Evolutionary conservation across 2,888 invertebrate species (phyloP).

Genomic region (Drosophila anomelani): DNA sequence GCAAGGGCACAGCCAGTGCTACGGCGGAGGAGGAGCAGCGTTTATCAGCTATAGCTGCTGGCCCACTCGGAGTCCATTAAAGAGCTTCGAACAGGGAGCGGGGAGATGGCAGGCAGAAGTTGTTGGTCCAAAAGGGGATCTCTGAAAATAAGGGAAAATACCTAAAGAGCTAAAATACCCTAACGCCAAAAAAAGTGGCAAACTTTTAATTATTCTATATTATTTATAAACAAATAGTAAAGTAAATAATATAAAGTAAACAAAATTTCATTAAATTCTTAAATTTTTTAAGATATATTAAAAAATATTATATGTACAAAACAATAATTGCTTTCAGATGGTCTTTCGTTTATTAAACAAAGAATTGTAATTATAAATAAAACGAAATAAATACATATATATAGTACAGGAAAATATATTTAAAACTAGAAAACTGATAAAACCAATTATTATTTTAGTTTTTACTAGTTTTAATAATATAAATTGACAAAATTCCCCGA

Average conservation of each 20-base stretch:
- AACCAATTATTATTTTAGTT: too few species aligned
- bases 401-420: too few species aligned
- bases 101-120: neutral
- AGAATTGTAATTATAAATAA: too few species aligned
- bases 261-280: neutral
- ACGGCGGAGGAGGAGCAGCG: slow-evolving; percentile 2
- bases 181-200: neutral
- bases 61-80: slow-evolving; percentile 7
- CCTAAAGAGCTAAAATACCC: neutral
- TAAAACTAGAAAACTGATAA: too few species aligned
- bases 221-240: neutral
- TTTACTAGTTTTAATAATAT: too few species aligned
- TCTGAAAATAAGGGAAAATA: slow-evolving; percentile 1
- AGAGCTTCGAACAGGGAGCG: neutral
- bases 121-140: neutral
- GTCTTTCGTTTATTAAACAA: too few species aligned
- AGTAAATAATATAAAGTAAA: neutral
- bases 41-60: slow-evolving; percentile 15
- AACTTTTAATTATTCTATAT: neutral
- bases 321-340: neutral
- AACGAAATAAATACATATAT: too few species aligned
- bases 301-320: too few species aligned
- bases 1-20: slow-evolving; percentile 6
- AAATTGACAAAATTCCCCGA: neutral
- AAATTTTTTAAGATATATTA: neutral